Evolutionary conservation across 2,888 invertebrate species (phyloP).

Genomic region (Macrophya alboannulata): DNA sequence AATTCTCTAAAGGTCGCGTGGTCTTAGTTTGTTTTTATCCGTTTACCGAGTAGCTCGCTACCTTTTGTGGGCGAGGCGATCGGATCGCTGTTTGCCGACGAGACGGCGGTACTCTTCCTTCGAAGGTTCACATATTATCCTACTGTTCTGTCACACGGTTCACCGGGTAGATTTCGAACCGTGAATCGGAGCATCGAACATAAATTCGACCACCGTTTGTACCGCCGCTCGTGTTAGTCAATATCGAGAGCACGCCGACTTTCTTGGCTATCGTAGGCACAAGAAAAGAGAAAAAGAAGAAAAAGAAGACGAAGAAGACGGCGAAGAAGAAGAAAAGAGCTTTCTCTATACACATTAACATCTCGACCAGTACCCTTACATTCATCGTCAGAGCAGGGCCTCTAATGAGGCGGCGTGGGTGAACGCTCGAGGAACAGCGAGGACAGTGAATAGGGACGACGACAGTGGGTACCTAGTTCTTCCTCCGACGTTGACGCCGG

Average conservation of each 20-base stretch:
- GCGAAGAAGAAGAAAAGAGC: background rate
- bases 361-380: background rate
- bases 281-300: constrained; percentile 19
- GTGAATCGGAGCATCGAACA: constrained; percentile 52
- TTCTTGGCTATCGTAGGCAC: constrained; percentile 63
- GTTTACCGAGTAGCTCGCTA: constrained; percentile 60
- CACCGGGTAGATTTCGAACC: constrained; percentile 56
- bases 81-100: constrained; percentile 70
- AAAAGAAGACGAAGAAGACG: background rate
- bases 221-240: constrained; percentile 67
- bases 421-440: constrained; percentile 65
- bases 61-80: constrained; percentile 69
- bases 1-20: constrained; percentile 48
- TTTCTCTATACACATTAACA: constrained; percentile 5
- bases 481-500: background rate
- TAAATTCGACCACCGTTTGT: constrained; percentile 70
- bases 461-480: constrained; percentile 31
- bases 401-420: constrained; percentile 74
- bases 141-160: constrained; percentile 55
- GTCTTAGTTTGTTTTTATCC: constrained; percentile 33
- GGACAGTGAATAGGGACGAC: constrained; percentile 61
- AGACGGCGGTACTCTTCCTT: constrained; percentile 56
- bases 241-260: constrained; percentile 64
- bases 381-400: constrained; percentile 57
- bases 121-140: constrained; percentile 52